Base-by-base conservation (phyloP, 2,797 vertebrate genomes). In the Urophycis tenuis region DNA sequence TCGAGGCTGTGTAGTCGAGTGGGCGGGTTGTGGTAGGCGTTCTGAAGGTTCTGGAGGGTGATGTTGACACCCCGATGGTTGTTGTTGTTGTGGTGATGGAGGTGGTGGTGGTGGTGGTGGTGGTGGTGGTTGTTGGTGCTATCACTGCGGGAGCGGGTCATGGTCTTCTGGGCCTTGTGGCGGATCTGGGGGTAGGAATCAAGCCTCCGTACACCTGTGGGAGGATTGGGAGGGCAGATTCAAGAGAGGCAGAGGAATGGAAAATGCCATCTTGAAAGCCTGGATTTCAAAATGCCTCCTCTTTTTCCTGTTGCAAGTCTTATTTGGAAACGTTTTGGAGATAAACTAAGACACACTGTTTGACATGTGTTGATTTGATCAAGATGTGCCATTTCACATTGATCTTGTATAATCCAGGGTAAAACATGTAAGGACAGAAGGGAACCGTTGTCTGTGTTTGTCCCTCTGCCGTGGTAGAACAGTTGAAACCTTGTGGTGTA, bases 71-170 rank as follows among this genome's bases (percentile, higher is more conserved):
- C 64, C 39, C 32, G 69, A 2, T 71, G 69, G 69, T 31, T 22
- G 69, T 71, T 31, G 67, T 30, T 29, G 69, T 71, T 31, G 69
- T 33, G 69, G 15, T 71, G 69, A 15, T 71, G 69, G 30, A 19
- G 69, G 69, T 32, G 69, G 31, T 31, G 69, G 69, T 32, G 69
- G 29, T 71, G 67, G 77, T 75, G 84, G 81, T 31, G 78, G 77
- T 83, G 87, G n/a, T 91, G 89, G 0, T 91, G 91, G 78, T 85
- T 89, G 83, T 86, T 95, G 87, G 93, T 93, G 86, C 93, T 94
- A 87, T 98, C 96, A 0, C 96, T 98, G 90, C 94, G 95, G 83
- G 96, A 97, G 22, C 96, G 95, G 4, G 91, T 93, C 96, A 97
- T 95, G 73, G 90, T 83, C 80, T 93, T 96, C 91, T 92, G 95